phyloP scores from a whole-genome alignment of 1,140 invertebrate genomes.

The Lasioglossum albipes region DNA sequence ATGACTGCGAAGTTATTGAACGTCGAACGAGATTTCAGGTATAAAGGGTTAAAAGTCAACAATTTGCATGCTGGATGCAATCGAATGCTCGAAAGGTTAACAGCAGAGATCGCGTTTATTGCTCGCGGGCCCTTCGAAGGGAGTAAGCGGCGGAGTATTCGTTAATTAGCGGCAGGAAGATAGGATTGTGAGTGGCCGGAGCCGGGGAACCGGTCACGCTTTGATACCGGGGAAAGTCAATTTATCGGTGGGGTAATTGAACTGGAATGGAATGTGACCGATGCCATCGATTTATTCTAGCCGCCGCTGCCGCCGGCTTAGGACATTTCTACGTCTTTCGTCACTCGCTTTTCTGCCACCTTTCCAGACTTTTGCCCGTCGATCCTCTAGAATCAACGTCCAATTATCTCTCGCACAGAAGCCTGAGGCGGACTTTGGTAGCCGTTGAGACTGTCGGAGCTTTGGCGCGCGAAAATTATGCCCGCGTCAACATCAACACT shows the following conservation, averaged over 20 bases:
- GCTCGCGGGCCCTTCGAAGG: neutral
- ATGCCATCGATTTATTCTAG: slow-evolving; percentile 28
- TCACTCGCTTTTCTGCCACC: neutral
- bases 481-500: too few species aligned
- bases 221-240: slow-evolving; percentile 16
- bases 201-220: neutral
- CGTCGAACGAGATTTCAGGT: too few species aligned
- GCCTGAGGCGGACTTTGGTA: too few species aligned
- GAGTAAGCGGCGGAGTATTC: neutral
- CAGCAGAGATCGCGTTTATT: neutral
- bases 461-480: too few species aligned
- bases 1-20: too few species aligned
- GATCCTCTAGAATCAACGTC: neutral
- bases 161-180: slow-evolving; percentile 12
- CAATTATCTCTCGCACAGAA: neutral
- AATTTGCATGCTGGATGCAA: too few species aligned
- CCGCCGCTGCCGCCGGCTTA: neutral
- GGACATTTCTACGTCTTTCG: slow-evolving; percentile 4
- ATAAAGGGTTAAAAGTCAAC: too few species aligned
- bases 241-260: slow-evolving; percentile 38
- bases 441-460: too few species aligned
- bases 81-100: neutral
- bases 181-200: neutral
- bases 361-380: neutral
- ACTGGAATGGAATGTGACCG: slow-evolving; percentile 23